phyloP scores from a whole-genome alignment of 37 sponge, comb jelly and placozoan species.

The Cladorhizidae sp. region DNA sequence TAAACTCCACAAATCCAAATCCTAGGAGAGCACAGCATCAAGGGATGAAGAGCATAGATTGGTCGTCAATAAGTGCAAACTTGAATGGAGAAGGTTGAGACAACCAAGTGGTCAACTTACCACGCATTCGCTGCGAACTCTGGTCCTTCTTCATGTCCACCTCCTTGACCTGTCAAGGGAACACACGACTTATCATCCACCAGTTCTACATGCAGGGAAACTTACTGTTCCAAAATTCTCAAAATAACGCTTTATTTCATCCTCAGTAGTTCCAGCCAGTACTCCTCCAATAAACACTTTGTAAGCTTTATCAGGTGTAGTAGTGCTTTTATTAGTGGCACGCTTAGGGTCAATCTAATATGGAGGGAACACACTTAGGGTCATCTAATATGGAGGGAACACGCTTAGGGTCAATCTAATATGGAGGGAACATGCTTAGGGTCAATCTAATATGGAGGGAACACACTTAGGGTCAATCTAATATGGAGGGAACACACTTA shows the following conservation, averaged over 20 bases:
- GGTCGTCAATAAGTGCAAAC: background rate
- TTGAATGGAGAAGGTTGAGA: background rate
- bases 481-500: too few relatives aligned
- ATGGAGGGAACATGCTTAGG: too few relatives aligned
- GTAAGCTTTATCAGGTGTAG: background rate
- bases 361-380: too few relatives aligned
- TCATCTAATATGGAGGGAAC: too few relatives aligned
- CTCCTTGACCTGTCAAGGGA: background rate
- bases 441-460: too few relatives aligned
- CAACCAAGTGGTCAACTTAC: background rate
- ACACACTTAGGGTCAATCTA: too few relatives aligned
- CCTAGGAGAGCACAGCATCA: constrained; percentile 16
- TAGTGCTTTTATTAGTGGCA: constrained; percentile 10
- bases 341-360: constrained; percentile 67
- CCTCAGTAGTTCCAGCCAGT: constrained; percentile 35
- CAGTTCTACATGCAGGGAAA: too few relatives aligned
- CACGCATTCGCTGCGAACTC: constrained; percentile 50
- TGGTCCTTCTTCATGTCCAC: constrained; percentile 60
- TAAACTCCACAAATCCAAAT: constrained; percentile 71
- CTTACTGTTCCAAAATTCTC: constrained; percentile 40
- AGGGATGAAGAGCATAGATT: background rate
- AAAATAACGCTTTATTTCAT: constrained; percentile 39
- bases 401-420: too few relatives aligned
- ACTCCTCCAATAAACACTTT: constrained; percentile 77
- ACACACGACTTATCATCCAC: background rate